Evolutionary conservation across 1,140 invertebrate species (phyloP), one percentile per base, ranked within the genome.

Genomic region (Andrena cerasifolii): DNA sequence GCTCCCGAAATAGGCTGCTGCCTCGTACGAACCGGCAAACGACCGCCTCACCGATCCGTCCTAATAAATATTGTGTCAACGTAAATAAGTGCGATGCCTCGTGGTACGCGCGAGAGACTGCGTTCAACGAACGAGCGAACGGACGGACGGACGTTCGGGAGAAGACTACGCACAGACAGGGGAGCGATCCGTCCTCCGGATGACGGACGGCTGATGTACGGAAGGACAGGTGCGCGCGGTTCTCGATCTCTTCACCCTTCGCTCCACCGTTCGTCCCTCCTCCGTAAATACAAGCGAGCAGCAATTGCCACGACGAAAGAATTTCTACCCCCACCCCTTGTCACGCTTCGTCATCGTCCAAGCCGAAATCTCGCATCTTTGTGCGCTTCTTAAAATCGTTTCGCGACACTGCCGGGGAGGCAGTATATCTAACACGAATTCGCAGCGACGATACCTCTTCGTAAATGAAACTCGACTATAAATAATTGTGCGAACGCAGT

Each of bases 31-130:
- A 90, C 86, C 84, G 89, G 82, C 78, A 81, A 85, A 80, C 82
- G 80, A 67, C 87, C 88, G 88, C 88, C 89, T 87, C 88, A 89
- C 90, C 91, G 91, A 93, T 93, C 91, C 90, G 90, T 92, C 89
- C 92, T 92, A 92, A 93, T 93, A 92, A 92, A 93, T 93, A 92
- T 91, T 90, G 89, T 91, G 91, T 92, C 91, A 90, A 89, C 91
- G 89, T 92, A 92, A 92, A 93, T 92, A 92, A 92, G 88, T 84
- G 86, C 79, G 72, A 70, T 84, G 82, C 74, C 82, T 73, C 68
- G 73, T 74, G 74, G 74, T 78, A 51, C 62, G 45, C 53, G 45
- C 68, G 77, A 76, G 33, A 21, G 33, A 61, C 31, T 16, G 47
- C 56, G 62, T 61, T 59, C 78, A 53, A 54, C 43, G 45, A 65